Percentiles rank a stretch among this genome's conserved stretches.
Evolutionary conservation across 2,113 vertebrate genomes (phyloP).

Genomic region (Hydrolagus affinis): DNA sequence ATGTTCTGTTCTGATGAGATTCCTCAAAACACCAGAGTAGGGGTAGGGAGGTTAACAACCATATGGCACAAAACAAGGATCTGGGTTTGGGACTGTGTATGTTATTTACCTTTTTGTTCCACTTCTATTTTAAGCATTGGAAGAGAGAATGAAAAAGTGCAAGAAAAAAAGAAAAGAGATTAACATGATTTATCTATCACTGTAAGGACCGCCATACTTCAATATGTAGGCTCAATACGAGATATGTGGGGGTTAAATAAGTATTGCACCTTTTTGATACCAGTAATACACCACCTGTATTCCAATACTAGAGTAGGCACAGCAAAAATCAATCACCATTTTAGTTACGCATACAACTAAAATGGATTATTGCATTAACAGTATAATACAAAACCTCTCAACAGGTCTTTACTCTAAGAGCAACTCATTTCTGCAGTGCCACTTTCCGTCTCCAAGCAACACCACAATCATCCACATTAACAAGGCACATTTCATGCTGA

Average conservation of each 20-base stretch:
- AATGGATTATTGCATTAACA: not conserved
- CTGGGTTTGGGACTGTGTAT: constrained; percentile 83
- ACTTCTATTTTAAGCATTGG: constrained; percentile 99
- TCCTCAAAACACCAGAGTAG: constrained; percentile 74
- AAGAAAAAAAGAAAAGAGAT: constrained; percentile 94
- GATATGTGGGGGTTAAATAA: not conserved
- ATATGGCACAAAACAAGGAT: constrained; percentile 97
- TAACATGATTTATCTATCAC: constrained; percentile 97
- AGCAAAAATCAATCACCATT: not conserved
- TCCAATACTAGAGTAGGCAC: not conserved
- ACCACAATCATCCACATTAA: not conserved
- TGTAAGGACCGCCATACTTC: constrained; percentile 52
- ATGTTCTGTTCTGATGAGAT: constrained; percentile 61
- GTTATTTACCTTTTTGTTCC: constrained; percentile 99
- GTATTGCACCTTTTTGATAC: not conserved
- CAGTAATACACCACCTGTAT: not conserved
- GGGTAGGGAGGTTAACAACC: constrained; percentile 80
- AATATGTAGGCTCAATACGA: not conserved
- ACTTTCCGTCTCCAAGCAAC: not conserved
- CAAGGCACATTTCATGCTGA: not conserved
- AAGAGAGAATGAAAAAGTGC: constrained; percentile 94
- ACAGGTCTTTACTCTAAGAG: not conserved
- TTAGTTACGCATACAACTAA: not conserved
- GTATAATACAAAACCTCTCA: not conserved
- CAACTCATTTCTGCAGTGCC: not conserved